Percentiles rank a stretch among this genome's conserved stretches.
Conservation (phyloP, 2,113 vertebrate species). For the Haemorhous mexicanus region DNA sequence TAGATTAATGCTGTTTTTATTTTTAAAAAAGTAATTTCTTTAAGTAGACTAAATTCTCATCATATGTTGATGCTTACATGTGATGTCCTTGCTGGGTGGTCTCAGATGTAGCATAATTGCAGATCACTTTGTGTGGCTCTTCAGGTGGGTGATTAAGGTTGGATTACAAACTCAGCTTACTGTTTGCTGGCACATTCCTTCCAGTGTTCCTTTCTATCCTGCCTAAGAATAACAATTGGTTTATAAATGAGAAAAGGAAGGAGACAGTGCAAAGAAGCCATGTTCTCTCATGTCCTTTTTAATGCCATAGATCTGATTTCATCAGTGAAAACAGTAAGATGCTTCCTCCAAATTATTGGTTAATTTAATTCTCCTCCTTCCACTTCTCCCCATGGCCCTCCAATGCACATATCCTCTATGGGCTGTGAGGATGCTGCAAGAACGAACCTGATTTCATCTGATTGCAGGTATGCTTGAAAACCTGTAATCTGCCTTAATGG, state of each 20-base stretch:
- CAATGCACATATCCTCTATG: neutral
- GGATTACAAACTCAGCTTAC: neutral
- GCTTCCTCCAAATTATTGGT: constrained; percentile 4
- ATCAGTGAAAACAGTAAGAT: neutral
- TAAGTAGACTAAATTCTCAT: neutral
- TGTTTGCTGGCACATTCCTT: neutral
- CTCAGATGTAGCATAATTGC: neutral
- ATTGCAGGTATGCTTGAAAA: constrained; percentile 5
- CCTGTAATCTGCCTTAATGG: constrained; percentile 4
- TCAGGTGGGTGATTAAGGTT: neutral
- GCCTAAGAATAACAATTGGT: neutral
- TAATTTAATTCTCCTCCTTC: constrained; percentile 31
- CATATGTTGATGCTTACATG: rapidly evolving
- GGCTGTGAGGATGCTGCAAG: neutral
- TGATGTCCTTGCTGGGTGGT: rapidly evolving
- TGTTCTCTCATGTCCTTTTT: neutral
- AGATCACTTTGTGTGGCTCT: neutral
- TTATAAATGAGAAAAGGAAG: constrained; percentile 34
- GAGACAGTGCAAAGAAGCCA: neutral
- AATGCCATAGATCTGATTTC: constrained; percentile 6
- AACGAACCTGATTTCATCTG: neutral
- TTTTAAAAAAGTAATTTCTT: neutral
- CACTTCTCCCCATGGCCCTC: neutral
- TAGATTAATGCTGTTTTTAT: neutral
- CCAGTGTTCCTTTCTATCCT: neutral